These are phyloP conservation scores for Gandaritis pyraliata DNA, from an alignment of 2,888 invertebrate species.

Conservation along the genomic window DNA sequence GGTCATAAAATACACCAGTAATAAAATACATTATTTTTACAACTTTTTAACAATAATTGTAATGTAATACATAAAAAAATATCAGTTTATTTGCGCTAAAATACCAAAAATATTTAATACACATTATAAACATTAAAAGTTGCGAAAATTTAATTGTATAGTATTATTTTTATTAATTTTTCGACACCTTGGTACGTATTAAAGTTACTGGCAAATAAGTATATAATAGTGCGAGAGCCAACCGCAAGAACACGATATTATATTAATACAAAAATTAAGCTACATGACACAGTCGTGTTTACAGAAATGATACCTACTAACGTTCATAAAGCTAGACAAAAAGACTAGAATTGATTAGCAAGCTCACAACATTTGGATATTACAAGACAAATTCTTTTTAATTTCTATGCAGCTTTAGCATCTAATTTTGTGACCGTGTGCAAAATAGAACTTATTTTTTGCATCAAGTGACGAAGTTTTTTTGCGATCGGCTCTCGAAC, in stretches of 20 bases:
- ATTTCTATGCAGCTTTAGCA: too few relatives aligned
- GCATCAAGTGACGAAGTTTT: neutral
- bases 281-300: too few relatives aligned
- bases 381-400: too few relatives aligned
- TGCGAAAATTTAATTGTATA: slow-evolving; percentile 48
- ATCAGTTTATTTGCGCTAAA: slow-evolving; percentile 45
- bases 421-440: too few relatives aligned
- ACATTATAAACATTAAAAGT: slow-evolving; percentile 35
- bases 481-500: neutral
- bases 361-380: too few relatives aligned
- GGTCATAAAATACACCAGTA: slow-evolving; percentile 27
- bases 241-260: too few relatives aligned
- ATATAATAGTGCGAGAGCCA: too few relatives aligned
- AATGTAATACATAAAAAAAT: slow-evolving; percentile 38
- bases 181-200: slow-evolving; percentile 44
- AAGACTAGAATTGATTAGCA: too few relatives aligned
- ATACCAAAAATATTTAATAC: slow-evolving; percentile 30
- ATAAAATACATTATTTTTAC: slow-evolving; percentile 37
- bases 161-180: slow-evolving; percentile 36
- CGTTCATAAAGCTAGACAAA: too few relatives aligned
- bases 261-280: too few relatives aligned
- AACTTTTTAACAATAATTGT: slow-evolving; percentile 26
- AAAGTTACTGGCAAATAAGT: slow-evolving; percentile 39
- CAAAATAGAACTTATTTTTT: too few relatives aligned
- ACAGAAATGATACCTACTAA: too few relatives aligned